Evolutionary conservation across 2,888 invertebrate genomes (phyloP), one percentile per base, ranked within the genome.

Genomic region (Mechanitis messenoides): DNA sequence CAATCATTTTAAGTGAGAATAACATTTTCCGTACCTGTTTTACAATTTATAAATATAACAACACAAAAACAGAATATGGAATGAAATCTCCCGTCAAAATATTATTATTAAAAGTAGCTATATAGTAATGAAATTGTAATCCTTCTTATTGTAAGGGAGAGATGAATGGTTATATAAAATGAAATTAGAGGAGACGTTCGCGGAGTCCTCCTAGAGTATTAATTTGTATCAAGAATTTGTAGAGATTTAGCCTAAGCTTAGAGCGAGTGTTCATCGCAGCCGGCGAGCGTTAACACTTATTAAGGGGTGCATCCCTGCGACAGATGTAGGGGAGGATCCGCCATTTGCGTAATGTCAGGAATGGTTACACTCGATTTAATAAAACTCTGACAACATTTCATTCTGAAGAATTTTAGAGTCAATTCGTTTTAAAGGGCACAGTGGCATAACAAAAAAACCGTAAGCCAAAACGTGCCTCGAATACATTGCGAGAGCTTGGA

Each of bases 281-380:
- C 85, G 87, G 87, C 86, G 84, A 87, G 84, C 88, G 87, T 89
- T 88, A 87, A 88, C 89, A 88, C 89, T 88, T 89, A 90, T 90
- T 89, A 89, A 88, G 89, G 88, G 88, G 87, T 88, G 89, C 90
- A 90, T 90, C 89, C 83, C 86, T 79, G 86, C 89, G 88, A 89
- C 89, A 89, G 89, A 90, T 88, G 90, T 89, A 88, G 85, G 89
- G 90, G 89, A 85, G 88, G 87, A 76, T 80, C 83, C 84, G 84
- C 87, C 89, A 88, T 89, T 89, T 89, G 87, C 88, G 86, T 89
- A 89, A 90, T 87, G 87, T 84, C 80, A 87, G 86, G 86, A 89
- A 88, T 88, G 88, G 89, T 89, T 88, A 88, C 89, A 89, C 88
- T 89, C 90, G 88, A 89, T 90, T 90, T 90, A 90, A 90, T 89